These are phyloP conservation scores for Macrobrachium nipponense DNA, from an alignment of 1,140 invertebrate genomes.

Conservation along the genomic window DNA sequence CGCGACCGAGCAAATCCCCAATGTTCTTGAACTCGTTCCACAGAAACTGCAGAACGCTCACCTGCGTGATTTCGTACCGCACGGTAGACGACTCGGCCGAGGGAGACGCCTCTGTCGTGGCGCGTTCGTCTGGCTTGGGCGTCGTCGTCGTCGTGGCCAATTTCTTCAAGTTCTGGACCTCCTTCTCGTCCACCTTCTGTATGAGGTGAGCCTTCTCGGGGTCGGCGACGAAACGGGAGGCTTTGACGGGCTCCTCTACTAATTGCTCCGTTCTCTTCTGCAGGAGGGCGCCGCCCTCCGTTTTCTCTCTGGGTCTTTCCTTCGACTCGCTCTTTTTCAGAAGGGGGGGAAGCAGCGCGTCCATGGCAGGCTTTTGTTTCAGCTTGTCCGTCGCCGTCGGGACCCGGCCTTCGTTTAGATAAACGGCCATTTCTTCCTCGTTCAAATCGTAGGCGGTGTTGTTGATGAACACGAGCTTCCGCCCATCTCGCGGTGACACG, in stretches of 20 bases:
- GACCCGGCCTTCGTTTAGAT: too few species aligned
- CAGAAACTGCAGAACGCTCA: not conserved
- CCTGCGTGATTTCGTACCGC: not conserved
- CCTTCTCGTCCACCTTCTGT: not conserved
- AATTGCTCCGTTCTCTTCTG: too few species aligned
- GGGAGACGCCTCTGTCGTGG: not conserved
- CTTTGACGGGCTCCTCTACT: not conserved
- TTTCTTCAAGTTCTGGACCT: not conserved
- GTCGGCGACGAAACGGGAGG: not conserved
- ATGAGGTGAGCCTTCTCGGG: not conserved
- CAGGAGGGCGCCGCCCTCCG: too few species aligned
- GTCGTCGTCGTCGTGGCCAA: not conserved
- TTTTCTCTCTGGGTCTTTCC: too few species aligned
- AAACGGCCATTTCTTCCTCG: too few species aligned
- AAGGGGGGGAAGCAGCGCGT: too few species aligned
- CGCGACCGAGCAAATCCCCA: not conserved
- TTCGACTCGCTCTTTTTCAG: too few species aligned
- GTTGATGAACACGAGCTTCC: too few species aligned
- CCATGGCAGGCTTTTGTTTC: too few species aligned
- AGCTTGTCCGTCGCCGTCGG: too few species aligned
- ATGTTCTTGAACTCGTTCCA: slow-evolving; percentile 3
- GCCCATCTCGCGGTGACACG: too few species aligned
- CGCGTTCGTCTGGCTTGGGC: not conserved
- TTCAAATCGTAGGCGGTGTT: too few species aligned
- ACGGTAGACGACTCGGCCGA: not conserved